phyloP scores from a whole-genome alignment of 1,140 invertebrate species.

The Aricia agestis region DNA sequence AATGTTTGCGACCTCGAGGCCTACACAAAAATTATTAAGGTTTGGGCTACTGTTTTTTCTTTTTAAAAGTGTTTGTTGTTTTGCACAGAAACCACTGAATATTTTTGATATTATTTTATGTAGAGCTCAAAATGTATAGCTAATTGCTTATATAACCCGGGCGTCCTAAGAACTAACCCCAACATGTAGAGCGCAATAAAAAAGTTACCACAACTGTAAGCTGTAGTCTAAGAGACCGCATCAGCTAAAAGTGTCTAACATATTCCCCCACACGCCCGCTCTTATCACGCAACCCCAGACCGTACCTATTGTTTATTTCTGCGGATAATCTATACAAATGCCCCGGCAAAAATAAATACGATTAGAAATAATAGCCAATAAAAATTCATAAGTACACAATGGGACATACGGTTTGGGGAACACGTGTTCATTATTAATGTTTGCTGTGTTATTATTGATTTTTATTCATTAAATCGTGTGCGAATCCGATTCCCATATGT shows the following conservation, averaged over 20 bases:
- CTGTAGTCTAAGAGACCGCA: slow-evolving; percentile 25
- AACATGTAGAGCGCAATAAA: not conserved
- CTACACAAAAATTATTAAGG: not conserved
- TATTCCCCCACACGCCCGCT: slow-evolving; percentile 53
- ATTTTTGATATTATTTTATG: not conserved
- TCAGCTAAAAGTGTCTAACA: slow-evolving; percentile 57
- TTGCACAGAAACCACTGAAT: not conserved
- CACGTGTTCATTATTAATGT: not conserved
- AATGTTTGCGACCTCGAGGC: not conserved
- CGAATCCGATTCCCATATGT: not conserved
- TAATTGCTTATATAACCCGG: not conserved
- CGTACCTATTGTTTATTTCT: slow-evolving; percentile 60
- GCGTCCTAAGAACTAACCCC: not conserved
- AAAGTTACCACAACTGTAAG: not conserved
- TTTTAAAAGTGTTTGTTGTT: not conserved
- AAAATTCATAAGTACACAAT: slow-evolving; percentile 26
- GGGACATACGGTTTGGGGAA: slow-evolving; percentile 9
- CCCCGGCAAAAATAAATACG: slow-evolving; percentile 37
- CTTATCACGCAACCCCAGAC: slow-evolving; percentile 51
- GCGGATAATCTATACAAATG: slow-evolving; percentile 61
- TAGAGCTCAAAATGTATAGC: not conserved
- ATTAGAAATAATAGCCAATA: slow-evolving; percentile 33
- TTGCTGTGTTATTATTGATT: not conserved
- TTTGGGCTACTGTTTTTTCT: no score
- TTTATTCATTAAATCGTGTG: not conserved